These are phyloP conservation scores for Enteromius unitaeniatus DNA, from an alignment of 2,797 vertebrate genomes.

Conservation along the genomic window DNA sequence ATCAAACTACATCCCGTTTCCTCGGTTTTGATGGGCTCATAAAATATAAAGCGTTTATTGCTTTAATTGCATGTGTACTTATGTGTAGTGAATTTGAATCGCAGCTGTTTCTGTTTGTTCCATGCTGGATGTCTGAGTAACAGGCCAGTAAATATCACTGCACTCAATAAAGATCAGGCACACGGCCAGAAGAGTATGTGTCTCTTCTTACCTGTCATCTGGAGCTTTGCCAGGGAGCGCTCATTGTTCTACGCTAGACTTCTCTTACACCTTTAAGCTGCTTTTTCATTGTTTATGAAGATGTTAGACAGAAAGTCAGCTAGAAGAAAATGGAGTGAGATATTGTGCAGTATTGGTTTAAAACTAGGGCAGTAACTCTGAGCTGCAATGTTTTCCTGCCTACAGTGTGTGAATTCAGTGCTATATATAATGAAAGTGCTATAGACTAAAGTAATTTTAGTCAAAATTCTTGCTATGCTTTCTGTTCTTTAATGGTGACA, in stretches of 20 bases:
- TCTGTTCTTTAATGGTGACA: background rate
- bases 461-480: background rate
- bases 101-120: conserved; percentile 69
- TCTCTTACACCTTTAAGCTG: background rate
- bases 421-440: no score
- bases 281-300: background rate
- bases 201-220: background rate
- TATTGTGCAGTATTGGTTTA: background rate
- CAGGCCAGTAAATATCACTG: background rate
- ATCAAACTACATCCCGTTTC: background rate
- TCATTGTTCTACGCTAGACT: background rate
- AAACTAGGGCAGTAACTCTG: background rate
- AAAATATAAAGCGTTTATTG: background rate
- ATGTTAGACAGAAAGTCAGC: background rate
- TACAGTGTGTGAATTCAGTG: background rate
- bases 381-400: background rate
- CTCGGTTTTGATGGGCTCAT: background rate
- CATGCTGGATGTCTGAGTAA: conserved; percentile 54
- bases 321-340: background rate
- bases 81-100: conserved; percentile 51
- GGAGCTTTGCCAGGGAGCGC: background rate
- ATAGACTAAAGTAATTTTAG: no score
- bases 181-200: background rate
- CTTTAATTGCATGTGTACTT: background rate
- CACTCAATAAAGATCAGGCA: background rate